Evolutionary conservation across 92 coral and sea anemone species (phyloP).

Genomic region (Paramuricea clavata): DNA sequence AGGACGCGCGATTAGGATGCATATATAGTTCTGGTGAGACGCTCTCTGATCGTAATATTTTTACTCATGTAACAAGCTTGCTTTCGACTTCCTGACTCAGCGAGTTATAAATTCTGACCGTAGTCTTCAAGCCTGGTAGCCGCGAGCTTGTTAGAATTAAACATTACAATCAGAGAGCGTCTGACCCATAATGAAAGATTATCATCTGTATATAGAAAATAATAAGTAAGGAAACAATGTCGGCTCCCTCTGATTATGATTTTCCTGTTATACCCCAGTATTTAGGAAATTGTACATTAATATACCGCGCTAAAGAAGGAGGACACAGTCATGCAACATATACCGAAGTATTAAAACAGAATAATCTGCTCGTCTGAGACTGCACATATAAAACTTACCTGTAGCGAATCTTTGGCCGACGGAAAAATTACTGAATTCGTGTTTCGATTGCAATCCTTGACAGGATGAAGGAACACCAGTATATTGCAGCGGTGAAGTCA

Average conservation of each 20-base stretch:
- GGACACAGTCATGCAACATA: background rate
- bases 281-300: background rate
- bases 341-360: background rate
- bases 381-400: constrained; percentile 1
- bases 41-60: too few relatives aligned
- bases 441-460: constrained; percentile 1
- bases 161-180: too few relatives aligned
- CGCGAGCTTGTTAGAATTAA: too few relatives aligned
- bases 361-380: background rate
- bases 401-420: background rate
- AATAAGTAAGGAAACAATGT: constrained; percentile 11
- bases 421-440: constrained; percentile 4
- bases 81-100: too few relatives aligned
- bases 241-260: constrained; percentile 11
- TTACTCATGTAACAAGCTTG: too few relatives aligned
- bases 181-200: constrained; percentile 27
- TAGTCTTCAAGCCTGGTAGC: too few relatives aligned
- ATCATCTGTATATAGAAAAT: constrained; percentile 26
- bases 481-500: background rate
- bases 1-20: too few relatives aligned
- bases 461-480: constrained; percentile 1
- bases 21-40: too few relatives aligned
- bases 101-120: too few relatives aligned
- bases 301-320: background rate
- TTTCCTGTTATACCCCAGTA: background rate